Evolutionary conservation across 2,888 invertebrate genomes (phyloP), one percentile per base, ranked within the genome.

Genomic region (Tachina fera): DNA sequence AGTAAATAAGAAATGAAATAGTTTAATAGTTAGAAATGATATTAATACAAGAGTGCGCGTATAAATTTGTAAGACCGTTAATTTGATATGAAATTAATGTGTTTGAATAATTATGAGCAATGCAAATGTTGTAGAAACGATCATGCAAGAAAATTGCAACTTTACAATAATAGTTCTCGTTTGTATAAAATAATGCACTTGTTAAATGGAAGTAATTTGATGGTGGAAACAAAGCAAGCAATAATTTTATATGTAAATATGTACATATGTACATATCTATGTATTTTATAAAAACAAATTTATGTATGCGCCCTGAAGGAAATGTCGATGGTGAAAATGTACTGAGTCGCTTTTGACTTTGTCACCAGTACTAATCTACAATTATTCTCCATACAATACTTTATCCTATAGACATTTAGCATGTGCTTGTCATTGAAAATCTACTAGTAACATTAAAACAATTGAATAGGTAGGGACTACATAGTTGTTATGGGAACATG

Each of bases 1-100:
- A 60, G 43, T 80, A 58, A 60, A 49, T 80, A 58, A 72, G 65
- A 80, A 74, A 74, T 67, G 41, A 65, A 74, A 39, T 58, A 56
- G 19, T 74, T 74, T 74, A 67, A 67, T 58, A 49, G 72, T 67
- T 58, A 51, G 39, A 58, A 22, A 22, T 65, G 41, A 65, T 72
- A 49, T 22, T 65, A 80, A 80, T 80, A 72, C 39, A 16, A n/a
- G 47, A 47, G 53, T 47, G 16, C 45, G 14, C 53, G 43, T 49
- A 41, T 49, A 43, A 61, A 61, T 16, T 67, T 45, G 19, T 10
- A 51, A 72, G 47, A 63, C 56, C 56, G 47, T 56, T 56, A 56
- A 47, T 79, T 79, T 16, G n/a, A 68, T 58, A 77, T 58, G 67
- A 58, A 47, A 60, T 16, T 11, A 39, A 45, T 58, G 45, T 41